These are phyloP conservation scores for Sitobion miscanthi DNA, from an alignment of 1,140 invertebrate genomes.

Conservation along the genomic window DNA sequence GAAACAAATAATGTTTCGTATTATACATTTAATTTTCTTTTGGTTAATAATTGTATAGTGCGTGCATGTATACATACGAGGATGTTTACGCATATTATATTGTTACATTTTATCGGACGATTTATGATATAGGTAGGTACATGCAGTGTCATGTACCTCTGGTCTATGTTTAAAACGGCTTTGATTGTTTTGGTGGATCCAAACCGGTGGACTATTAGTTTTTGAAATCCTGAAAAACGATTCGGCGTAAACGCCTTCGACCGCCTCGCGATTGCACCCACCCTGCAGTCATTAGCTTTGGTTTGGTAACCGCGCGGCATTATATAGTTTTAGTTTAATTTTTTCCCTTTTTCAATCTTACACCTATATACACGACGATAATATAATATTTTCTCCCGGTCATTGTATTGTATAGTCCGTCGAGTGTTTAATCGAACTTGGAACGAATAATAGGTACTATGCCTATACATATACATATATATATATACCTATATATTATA, in stretches of 20 bases:
- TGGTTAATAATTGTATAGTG: neutral
- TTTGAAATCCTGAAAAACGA: neutral
- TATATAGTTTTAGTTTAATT: slow-evolving; percentile 32
- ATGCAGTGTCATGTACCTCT: neutral
- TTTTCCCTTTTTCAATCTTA: neutral
- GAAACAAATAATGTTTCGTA: neutral
- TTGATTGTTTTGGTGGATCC: neutral
- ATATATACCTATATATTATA: neutral
- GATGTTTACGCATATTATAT: too few relatives aligned
- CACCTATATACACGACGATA: neutral
- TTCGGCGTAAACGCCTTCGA: neutral
- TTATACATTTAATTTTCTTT: neutral
- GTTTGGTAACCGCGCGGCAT: neutral
- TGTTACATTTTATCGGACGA: neutral
- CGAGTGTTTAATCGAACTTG: slow-evolving; percentile 37
- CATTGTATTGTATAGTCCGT: slow-evolving; percentile 28
- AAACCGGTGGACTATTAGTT: neutral
- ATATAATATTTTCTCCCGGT: slow-evolving; percentile 34
- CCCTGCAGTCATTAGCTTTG: slow-evolving; percentile 13
- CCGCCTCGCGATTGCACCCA: neutral
- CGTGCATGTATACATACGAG: neutral
- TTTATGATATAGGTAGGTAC: neutral
- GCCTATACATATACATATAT: neutral
- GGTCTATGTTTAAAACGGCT: neutral
- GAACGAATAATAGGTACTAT: neutral